These are phyloP conservation scores for Trichomalopsis sarcophagae DNA, from an alignment of 1,140 invertebrate genomes.

Conservation along the genomic window DNA sequence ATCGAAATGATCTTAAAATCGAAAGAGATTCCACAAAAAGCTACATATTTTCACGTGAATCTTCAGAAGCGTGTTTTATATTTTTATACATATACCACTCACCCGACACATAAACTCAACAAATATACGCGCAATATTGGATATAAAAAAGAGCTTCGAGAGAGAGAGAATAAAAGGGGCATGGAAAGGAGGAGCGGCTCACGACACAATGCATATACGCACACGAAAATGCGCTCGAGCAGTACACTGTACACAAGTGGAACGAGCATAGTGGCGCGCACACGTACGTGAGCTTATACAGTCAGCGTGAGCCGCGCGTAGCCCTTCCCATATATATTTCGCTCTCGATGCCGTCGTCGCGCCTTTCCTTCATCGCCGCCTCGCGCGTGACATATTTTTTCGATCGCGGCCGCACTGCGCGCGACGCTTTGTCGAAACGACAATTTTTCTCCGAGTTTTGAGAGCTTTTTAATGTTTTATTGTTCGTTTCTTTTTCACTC, in stretches of 20 bases:
- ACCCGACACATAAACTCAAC: neutral
- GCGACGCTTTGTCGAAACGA: neutral
- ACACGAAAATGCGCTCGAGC: constrained; percentile 36
- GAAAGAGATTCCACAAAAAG: too few relatives aligned
- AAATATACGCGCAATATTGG: neutral
- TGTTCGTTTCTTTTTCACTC: neutral
- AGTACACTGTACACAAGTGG: constrained; percentile 38
- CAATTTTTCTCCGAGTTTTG: neutral
- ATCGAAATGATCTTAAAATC: too few relatives aligned
- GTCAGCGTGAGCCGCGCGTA: neutral
- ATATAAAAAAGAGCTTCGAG: neutral
- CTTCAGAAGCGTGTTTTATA: too few relatives aligned
- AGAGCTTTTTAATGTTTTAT: neutral
- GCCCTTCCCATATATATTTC: constrained; percentile 15
- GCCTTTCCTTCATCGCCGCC: neutral
- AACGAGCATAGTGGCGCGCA: neutral
- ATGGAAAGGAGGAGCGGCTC: neutral
- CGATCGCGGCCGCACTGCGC: neutral
- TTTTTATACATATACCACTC: too few relatives aligned
- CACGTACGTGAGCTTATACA: neutral
- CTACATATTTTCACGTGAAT: too few relatives aligned
- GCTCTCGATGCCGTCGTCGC: constrained; percentile 39
- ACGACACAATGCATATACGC: constrained; percentile 4
- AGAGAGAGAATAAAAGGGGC: neutral
- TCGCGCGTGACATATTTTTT: constrained; percentile 25